phyloP scores from a whole-genome alignment of 2,797 vertebrate species.

The Coccyzus lansbergi region DNA sequence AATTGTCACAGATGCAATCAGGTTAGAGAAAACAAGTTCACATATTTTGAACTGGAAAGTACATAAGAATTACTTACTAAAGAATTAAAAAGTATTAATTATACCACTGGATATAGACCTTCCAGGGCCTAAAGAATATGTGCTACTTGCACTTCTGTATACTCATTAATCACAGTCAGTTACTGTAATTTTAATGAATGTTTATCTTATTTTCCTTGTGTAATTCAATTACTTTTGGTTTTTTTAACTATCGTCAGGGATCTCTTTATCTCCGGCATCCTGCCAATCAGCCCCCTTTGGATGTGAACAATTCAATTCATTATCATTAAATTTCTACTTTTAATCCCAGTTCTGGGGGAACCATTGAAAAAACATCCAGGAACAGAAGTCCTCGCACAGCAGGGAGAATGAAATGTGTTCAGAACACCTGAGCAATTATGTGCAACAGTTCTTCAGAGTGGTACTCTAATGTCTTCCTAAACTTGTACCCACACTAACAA shows the following conservation, averaged over 20 bases:
- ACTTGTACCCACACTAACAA: conserved; percentile 64
- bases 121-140: conserved; percentile 32
- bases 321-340: conserved; percentile 78
- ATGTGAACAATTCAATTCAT: conserved; percentile 82
- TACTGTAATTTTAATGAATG: conserved; percentile 80
- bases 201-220: conserved; percentile 82
- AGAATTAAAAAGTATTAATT: conserved; percentile 58
- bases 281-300: conserved; percentile 77
- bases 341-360: conserved; percentile 73
- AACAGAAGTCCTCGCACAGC: conserved; percentile 52
- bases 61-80: conserved; percentile 35
- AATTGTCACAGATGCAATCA: conserved; percentile 64
- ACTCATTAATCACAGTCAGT: conserved; percentile 79
- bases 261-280: conserved; percentile 69
- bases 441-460: conserved; percentile 49
- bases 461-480: conserved; percentile 65
- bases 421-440: conserved; percentile 72
- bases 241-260: conserved; percentile 72
- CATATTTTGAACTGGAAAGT: background rate
- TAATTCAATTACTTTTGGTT: conserved; percentile 81
- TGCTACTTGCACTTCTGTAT: background rate
- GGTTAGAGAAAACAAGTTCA: conserved; percentile 27
- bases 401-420: conserved; percentile 53
- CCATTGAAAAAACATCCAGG: conserved; percentile 64
- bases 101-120: conserved; percentile 42